These are phyloP conservation scores for Mythimna loreyi DNA, from an alignment of 2,888 invertebrate species.

Conservation along the genomic window DNA sequence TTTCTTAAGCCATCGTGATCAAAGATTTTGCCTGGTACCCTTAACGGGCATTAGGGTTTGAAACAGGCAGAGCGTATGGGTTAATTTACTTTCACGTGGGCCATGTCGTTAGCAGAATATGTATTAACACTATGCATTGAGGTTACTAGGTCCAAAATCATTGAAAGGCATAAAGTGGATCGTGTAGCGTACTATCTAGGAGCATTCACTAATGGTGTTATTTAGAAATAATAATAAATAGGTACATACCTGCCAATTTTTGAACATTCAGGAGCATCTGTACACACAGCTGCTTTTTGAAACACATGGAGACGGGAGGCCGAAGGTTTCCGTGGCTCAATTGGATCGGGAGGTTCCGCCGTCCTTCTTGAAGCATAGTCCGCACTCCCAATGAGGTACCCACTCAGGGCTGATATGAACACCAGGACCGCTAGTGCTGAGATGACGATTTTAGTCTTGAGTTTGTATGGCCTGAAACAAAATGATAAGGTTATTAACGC, in stretches of 20 bases:
- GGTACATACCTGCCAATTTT: constrained; percentile 93
- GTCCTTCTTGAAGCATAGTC: constrained; percentile 71
- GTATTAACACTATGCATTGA: neutral
- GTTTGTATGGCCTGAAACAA: constrained; percentile 81
- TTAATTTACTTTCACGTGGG: too few relatives aligned
- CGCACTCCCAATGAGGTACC: constrained; percentile 77
- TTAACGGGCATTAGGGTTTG: too few relatives aligned
- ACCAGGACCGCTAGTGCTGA: constrained; percentile 73
- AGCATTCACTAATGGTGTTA: neutral
- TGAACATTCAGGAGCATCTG: constrained; percentile 94
- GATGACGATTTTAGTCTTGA: constrained; percentile 78
- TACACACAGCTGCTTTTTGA: constrained; percentile 94
- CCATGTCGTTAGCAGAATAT: too few relatives aligned
- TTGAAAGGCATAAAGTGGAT: neutral
- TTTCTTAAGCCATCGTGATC: neutral
- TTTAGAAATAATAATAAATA: neutral
- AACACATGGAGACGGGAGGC: constrained; percentile 92
- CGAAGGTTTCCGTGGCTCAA: constrained; percentile 92
- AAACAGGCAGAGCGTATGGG: too few relatives aligned
- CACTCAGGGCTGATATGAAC: constrained; percentile 79
- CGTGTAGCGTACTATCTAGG: too few relatives aligned
- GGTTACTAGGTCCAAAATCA: neutral
- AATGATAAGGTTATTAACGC: constrained; percentile 54
- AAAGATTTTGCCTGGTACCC: too few relatives aligned
- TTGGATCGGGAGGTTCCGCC: constrained; percentile 92